Conservation (phyloP, 2,797 vertebrate genomes). For the Rhinophrynus dorsalis region DNA sequence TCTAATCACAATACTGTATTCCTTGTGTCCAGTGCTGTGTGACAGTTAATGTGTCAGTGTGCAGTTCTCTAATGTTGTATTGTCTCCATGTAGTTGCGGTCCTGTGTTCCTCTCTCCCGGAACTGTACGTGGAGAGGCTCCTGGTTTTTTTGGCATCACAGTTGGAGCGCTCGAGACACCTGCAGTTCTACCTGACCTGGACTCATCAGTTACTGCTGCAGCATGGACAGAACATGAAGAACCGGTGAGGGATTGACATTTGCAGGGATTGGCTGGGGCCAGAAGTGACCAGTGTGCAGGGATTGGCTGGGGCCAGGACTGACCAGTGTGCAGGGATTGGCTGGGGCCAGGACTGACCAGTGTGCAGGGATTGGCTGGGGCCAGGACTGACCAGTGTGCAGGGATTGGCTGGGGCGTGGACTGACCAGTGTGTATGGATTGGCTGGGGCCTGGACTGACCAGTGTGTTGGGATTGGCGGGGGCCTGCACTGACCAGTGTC, state of each 20-base stretch:
- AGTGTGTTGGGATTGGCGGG: no score
- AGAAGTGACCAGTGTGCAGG: background rate
- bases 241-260: slow-evolving; percentile 74
- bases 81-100: slow-evolving; percentile 72
- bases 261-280: background rate
- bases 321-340: no score
- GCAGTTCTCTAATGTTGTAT: background rate
- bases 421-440: no score
- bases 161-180: slow-evolving; percentile 83
- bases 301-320: background rate
- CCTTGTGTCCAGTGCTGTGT: no score
- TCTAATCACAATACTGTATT: no score
- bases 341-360: no score
- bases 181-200: slow-evolving; percentile 94
- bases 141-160: slow-evolving; percentile 82
- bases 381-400: no score
- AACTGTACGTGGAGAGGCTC: slow-evolving; percentile 87
- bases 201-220: slow-evolving; percentile 81
- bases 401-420: no score
- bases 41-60: no score
- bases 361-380: no score
- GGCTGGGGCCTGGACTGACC: no score
- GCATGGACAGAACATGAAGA: slow-evolving; percentile 89
- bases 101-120: slow-evolving; percentile 84
- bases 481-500: no score